These are phyloP conservation scores for Hydrotaea diabolus DNA, from an alignment of 2,888 invertebrate species.

Conservation along the genomic window DNA sequence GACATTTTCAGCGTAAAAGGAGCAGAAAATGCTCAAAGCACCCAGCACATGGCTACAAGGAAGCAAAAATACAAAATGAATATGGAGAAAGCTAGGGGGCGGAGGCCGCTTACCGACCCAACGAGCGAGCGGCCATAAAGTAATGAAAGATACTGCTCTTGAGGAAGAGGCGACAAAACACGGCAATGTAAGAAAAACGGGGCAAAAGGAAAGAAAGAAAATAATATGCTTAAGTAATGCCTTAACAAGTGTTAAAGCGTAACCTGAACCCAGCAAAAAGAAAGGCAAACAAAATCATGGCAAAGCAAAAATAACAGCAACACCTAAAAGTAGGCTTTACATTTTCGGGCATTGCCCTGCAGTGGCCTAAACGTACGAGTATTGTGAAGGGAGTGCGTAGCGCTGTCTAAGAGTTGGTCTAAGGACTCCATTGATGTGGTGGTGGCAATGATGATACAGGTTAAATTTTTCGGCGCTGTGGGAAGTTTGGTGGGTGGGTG, in stretches of 20 bases:
- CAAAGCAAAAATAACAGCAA: slow-evolving; percentile 41
- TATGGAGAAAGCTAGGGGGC: not conserved
- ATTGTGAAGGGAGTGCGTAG: not conserved
- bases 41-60: not conserved
- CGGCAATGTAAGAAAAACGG: not conserved
- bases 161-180: not conserved
- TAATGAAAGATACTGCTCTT: slow-evolving; percentile 23
- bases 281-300: slow-evolving; percentile 31
- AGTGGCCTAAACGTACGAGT: not conserved
- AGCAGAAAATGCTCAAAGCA: slow-evolving; percentile 23
- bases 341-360: not conserved
- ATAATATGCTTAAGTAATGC: slow-evolving; percentile 39
- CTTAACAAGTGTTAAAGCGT: slow-evolving; percentile 61
- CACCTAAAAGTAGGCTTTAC: slow-evolving; percentile 62
- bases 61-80: slow-evolving; percentile 25
- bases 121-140: slow-evolving; percentile 28
- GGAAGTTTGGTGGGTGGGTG: not conserved
- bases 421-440: not conserved
- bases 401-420: not conserved
- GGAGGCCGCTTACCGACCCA: not conserved
- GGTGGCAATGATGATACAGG: not conserved
- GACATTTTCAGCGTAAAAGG: slow-evolving; percentile 61
- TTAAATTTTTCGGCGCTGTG: not conserved
- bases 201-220: slow-evolving; percentile 35
- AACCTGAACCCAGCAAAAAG: slow-evolving; percentile 43